Conservation (phyloP, 2,888 invertebrate genomes). For the Torymus auratus region DNA sequence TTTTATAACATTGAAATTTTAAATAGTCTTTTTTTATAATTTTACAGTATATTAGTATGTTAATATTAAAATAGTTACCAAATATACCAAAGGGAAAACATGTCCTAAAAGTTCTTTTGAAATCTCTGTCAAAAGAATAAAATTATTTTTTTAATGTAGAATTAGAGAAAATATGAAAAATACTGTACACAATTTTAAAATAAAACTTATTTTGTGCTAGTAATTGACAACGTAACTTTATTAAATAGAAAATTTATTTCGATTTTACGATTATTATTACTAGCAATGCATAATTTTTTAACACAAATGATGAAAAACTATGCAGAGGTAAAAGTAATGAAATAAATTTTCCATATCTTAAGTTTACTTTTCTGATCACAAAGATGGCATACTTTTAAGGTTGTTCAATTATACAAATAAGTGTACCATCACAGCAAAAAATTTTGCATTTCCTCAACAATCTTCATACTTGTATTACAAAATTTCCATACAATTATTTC, state of each 20-base stretch:
- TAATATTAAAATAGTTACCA: constrained; percentile 12
- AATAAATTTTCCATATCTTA: constrained; percentile 52
- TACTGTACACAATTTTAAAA: constrained; percentile 29
- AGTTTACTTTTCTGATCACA: constrained; percentile 45
- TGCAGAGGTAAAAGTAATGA: constrained; percentile 2
- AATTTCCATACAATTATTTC: constrained; percentile 43
- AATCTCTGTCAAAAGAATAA: neutral
- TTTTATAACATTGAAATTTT: neutral
- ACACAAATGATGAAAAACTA: constrained; percentile 8
- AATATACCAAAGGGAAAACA: constrained; percentile 8
- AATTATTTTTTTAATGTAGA: constrained; percentile 1
- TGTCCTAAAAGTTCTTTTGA: neutral
- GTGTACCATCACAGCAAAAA: constrained; percentile 38
- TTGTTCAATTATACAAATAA: constrained; percentile 34
- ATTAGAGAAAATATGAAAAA: constrained; percentile 41
- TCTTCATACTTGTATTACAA: constrained; percentile 30
- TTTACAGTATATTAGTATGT: constrained; percentile 20
- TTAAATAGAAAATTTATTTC: constrained; percentile 53
- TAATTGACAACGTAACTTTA: constrained; percentile 42
- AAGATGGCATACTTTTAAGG: constrained; percentile 33
- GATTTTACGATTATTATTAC: constrained; percentile 3
- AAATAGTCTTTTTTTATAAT: neutral
- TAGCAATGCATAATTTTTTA: constrained; percentile 2
- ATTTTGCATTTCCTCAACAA: constrained; percentile 14
- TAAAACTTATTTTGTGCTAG: constrained; percentile 36